Evolutionary conservation across 2,113 vertebrate species (phyloP).

Genomic region (Gadus macrocephalus): DNA sequence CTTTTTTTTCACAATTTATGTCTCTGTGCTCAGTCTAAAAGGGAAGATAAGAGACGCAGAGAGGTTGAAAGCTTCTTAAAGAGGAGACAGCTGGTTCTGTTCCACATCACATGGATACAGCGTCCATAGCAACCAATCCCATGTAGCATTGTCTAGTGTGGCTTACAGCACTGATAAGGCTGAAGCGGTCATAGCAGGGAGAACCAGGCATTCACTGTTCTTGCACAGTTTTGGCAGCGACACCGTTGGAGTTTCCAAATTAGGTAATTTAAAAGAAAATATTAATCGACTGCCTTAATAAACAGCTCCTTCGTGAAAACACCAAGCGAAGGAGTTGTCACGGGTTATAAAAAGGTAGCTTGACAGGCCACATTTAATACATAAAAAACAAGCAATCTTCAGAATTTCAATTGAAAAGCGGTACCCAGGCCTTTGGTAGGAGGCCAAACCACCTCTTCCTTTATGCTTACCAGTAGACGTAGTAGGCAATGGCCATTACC

Average conservation of each 20-base stretch:
- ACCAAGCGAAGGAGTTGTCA: not conserved
- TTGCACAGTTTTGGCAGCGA: too few relatives aligned
- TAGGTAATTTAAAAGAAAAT: too few relatives aligned
- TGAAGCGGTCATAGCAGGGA: not conserved
- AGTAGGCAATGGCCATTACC: slow-evolving; percentile 74
- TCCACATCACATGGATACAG: slow-evolving; percentile 30
- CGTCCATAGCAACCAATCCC: slow-evolving; percentile 20
- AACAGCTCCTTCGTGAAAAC: not conserved
- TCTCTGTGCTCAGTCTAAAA: slow-evolving; percentile 3
- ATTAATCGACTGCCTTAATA: not conserved
- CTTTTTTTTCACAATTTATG: not conserved
- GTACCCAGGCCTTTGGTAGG: not conserved
- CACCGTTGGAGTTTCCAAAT: too few relatives aligned
- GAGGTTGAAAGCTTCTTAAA: slow-evolving; percentile 61
- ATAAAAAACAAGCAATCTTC: not conserved
- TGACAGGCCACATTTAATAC: not conserved
- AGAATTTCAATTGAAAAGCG: not conserved
- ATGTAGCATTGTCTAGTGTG: not conserved
- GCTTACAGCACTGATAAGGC: not conserved
- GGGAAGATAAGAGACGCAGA: slow-evolving; percentile 52
- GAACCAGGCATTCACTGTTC: too few relatives aligned
- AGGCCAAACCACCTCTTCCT: not conserved
- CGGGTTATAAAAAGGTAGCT: not conserved
- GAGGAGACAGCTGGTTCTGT: slow-evolving; percentile 43
- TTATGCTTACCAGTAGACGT: slow-evolving; percentile 71